phyloP scores from a whole-genome alignment of 2,113 vertebrate genomes.

The Helogale parvula region DNA sequence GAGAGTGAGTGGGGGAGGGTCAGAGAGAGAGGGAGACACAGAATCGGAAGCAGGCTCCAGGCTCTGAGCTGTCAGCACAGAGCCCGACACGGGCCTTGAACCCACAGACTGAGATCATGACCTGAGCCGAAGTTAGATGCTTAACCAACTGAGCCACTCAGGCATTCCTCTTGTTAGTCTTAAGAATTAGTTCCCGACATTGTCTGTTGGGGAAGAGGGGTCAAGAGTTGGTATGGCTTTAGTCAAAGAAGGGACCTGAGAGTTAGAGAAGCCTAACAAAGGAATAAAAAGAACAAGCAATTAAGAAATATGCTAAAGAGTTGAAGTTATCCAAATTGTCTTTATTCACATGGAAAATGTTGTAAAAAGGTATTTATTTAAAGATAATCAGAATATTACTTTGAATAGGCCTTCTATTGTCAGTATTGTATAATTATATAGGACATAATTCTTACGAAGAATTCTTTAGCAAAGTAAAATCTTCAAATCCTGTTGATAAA shows the following conservation, averaged over 20 bases:
- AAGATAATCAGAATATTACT: background rate
- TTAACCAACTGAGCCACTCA: too few species aligned
- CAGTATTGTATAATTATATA: background rate
- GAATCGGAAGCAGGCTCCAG: too few species aligned
- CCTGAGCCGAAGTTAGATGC: too few species aligned
- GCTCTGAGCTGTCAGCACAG: too few species aligned
- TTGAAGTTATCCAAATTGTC: background rate
- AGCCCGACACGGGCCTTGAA: too few species aligned
- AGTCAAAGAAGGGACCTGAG: background rate
- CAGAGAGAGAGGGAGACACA: too few species aligned
- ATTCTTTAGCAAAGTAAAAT: background rate
- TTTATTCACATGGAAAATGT: background rate
- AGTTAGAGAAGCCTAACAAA: background rate
- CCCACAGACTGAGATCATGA: too few species aligned
- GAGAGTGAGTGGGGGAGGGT: too few species aligned
- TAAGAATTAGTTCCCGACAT: background rate
- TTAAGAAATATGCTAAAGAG: background rate
- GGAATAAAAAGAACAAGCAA: background rate
- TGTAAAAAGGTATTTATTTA: background rate
- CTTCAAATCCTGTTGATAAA: background rate
- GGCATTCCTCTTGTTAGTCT: background rate
- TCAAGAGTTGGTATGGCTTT: background rate
- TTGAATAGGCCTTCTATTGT: background rate
- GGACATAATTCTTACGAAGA: background rate
- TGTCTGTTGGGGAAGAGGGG: background rate